Percentiles rank a stretch among this genome's conserved stretches.
These are phyloP conservation scores for Noctua janthe DNA, from an alignment of 2,888 invertebrate species.

Conservation along the genomic window DNA sequence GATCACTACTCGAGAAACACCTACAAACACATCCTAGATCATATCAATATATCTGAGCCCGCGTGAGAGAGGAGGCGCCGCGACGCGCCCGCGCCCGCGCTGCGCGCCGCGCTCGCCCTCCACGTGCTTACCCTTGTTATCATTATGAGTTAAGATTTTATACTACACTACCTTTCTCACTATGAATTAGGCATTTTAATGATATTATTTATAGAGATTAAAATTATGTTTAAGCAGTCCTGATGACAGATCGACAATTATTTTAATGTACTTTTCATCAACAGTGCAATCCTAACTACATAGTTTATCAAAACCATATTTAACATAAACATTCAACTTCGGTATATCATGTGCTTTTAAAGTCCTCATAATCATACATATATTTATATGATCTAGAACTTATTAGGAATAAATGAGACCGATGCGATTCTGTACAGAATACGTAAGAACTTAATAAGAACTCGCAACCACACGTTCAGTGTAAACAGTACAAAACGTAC, in stretches of 20 bases:
- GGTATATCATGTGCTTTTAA: constrained; percentile 70
- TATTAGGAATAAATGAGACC: constrained; percentile 82
- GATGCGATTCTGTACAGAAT: constrained; percentile 73
- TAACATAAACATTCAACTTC: constrained; percentile 71
- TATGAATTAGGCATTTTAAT: constrained; percentile 87
- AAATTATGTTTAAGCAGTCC: constrained; percentile 81
- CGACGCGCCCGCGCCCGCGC: constrained; percentile 63
- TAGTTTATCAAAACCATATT: constrained; percentile 68
- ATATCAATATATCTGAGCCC: constrained; percentile 88
- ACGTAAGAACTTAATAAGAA: constrained; percentile 62
- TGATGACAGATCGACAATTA: constrained; percentile 77
- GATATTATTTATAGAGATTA: constrained; percentile 84
- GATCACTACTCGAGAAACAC: constrained; percentile 90
- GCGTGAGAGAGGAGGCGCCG: constrained; percentile 80
- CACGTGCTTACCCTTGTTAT: constrained; percentile 78
- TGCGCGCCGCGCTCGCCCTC: constrained; percentile 68
- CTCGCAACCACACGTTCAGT: constrained; percentile 67
- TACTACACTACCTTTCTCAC: constrained; percentile 88
- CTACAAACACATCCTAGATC: constrained; percentile 90
- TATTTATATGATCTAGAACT: constrained; percentile 91
- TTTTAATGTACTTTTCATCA: constrained; percentile 72
- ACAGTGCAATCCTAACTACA: constrained; percentile 75
- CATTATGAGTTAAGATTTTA: constrained; percentile 83
- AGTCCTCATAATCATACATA: constrained; percentile 79
- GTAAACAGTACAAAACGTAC: constrained; percentile 73